These are phyloP conservation scores for Battus philenor DNA, from an alignment of 1,140 invertebrate species.

Conservation along the genomic window DNA sequence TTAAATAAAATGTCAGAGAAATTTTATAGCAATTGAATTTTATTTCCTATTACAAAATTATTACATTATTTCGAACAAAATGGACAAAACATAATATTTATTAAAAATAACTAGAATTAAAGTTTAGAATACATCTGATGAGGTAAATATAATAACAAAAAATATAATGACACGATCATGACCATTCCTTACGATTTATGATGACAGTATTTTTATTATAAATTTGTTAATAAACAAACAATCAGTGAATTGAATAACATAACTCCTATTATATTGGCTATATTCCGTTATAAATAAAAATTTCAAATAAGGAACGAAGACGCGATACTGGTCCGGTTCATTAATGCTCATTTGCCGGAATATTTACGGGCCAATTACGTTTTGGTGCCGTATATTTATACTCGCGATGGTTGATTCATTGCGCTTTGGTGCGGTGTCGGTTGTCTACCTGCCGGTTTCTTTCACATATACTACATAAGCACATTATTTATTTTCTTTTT, in stretches of 20 bases:
- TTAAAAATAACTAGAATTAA: too few relatives aligned
- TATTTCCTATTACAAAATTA: too few relatives aligned
- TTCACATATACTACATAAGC: constrained; percentile 5
- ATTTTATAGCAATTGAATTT: too few relatives aligned
- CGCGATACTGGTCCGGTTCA: constrained; percentile 4
- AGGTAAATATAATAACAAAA: too few relatives aligned
- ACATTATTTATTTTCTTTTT: too few relatives aligned
- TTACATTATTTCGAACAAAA: too few relatives aligned
- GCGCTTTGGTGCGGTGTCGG: constrained; percentile 6
- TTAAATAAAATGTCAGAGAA: too few relatives aligned
- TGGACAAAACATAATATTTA: too few relatives aligned
- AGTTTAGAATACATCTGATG: too few relatives aligned
- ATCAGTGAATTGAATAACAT: constrained; percentile 4
- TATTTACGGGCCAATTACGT: constrained; percentile 18
- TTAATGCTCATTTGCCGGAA: constrained; percentile 17
- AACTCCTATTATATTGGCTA: constrained; percentile 9
- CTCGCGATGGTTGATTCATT: constrained; percentile 13
- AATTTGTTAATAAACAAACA: constrained; percentile 8
- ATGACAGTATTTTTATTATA: too few relatives aligned
- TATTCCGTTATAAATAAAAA: constrained; percentile 11
- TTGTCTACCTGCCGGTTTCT: constrained; percentile 10
- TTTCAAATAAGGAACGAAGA: constrained; percentile 15
- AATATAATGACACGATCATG: too few relatives aligned
- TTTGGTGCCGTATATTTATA: constrained; percentile 16
- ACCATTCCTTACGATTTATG: too few relatives aligned